These are phyloP conservation scores for Drosophila ogumai DNA, from an alignment of 1,140 invertebrate genomes.

Conservation along the genomic window DNA sequence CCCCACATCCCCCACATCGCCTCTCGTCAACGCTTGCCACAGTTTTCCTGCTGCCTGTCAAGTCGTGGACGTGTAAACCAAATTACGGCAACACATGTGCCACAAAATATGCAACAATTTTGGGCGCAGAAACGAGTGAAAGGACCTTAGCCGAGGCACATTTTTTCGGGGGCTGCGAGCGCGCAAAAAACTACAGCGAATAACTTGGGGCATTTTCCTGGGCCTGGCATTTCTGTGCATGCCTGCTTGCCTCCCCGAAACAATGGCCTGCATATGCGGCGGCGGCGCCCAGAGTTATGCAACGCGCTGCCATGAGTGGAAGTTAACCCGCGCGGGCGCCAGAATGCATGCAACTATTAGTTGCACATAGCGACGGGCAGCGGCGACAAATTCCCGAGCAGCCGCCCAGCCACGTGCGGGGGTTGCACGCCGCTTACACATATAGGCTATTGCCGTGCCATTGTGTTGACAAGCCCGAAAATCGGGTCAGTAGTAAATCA, in stretches of 20 bases:
- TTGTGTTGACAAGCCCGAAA: slow-evolving; percentile 75
- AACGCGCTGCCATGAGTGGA: slow-evolving; percentile 7
- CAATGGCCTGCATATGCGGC: slow-evolving; percentile 66
- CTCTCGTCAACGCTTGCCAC: slow-evolving; percentile 23
- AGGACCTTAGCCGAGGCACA: slow-evolving; percentile 1
- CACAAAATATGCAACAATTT: slow-evolving; percentile 77
- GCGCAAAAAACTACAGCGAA: slow-evolving; percentile 47
- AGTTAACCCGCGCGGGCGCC: slow-evolving; percentile 39
- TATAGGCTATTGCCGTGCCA: slow-evolving; percentile 19
- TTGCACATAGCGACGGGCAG: slow-evolving; percentile 63
- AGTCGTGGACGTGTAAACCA: slow-evolving; percentile 64
- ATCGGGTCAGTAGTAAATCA: slow-evolving; percentile 80
- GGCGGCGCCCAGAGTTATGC: slow-evolving; percentile 64
- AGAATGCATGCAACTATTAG: slow-evolving; percentile 77
- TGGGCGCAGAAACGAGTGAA: slow-evolving; percentile 14
- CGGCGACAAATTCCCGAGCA: slow-evolving; percentile 65
- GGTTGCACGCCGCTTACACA: not conserved
- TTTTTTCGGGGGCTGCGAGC: slow-evolving; percentile 21
- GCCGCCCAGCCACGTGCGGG: slow-evolving; percentile 29
- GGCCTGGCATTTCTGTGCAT: slow-evolving; percentile 61
- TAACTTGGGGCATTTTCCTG: slow-evolving; percentile 65
- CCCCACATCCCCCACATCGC: not conserved
- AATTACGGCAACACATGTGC: slow-evolving; percentile 71
- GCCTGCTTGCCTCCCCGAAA: slow-evolving; percentile 55
- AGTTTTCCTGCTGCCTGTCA: slow-evolving; percentile 43